Base-by-base conservation (phyloP, 2,797 vertebrate species). In the Lutjanus campechanus region DNA sequence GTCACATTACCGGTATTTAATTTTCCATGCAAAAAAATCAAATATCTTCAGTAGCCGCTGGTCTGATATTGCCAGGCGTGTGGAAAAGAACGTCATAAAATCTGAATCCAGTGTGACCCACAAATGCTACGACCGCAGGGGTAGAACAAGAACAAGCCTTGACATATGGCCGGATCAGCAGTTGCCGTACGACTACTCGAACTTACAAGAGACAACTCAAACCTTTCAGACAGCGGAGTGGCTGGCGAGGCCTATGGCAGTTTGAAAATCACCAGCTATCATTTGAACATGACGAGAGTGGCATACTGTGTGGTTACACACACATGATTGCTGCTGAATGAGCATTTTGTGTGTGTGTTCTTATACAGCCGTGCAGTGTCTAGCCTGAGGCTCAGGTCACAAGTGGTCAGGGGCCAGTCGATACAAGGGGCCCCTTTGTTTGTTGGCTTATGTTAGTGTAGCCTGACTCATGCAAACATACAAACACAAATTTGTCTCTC, bases 351-450 rank as follows among this genome's bases (percentile, higher is more conserved):
- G 9, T 16, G n/a, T 55, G 65, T 58, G 61, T 43, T 61, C 54
- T 65, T 55, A 49, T 55, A 66, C 11, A 67, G 73, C 46, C 4
- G n/a, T 59, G 13, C 40, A 41, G 63, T 46, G 78, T 63, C 63
- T 19, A 47, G 69, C 79, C 71, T 7, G 1, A 64, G 74, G 88
- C 72, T 77, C 47, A 25, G 49, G 61, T 85, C 81, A 81, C 59
- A 69, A 60, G 77, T 68, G 58, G 72, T 66, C 51, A 51, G 19
- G 7, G 22, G 20, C 20, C 11, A 1, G 12, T 8, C 1, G 6
- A 29, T 54, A 77, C 51, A 81, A 77, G 41, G 61, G 54, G 43
- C 43, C 44, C 49, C 83, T 87, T 86, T 86, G 79, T 87, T 82
- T 54, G 65, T 16, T 29, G 20, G 55, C 50, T 50, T 44, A 67